A percentile compares a stretch with the other conserved stretches of the same genome.
Conservation (phyloP, 2,797 vertebrate species). For the Carapus acus region DNA sequence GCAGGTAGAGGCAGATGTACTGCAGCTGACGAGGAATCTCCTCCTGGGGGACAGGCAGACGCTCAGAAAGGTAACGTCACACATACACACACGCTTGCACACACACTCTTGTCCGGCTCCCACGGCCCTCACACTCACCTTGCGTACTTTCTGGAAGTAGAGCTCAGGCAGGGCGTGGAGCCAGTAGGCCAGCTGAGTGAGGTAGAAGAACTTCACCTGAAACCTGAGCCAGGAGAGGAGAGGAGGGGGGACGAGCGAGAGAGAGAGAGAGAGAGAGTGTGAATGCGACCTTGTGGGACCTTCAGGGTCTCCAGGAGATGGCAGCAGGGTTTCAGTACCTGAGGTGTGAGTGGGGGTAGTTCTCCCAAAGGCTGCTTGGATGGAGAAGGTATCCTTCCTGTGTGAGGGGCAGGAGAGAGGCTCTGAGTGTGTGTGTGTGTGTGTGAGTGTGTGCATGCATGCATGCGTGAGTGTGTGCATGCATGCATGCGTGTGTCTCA, state of each 20-base stretch:
- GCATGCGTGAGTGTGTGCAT: too few relatives aligned
- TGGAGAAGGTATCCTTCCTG: conserved; percentile 93
- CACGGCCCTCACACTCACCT: conserved; percentile 78
- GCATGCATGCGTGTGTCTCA: conserved; percentile 58
- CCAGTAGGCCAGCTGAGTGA: conserved; percentile 97
- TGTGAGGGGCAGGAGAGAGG: not conserved
- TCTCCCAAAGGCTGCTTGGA: conserved; percentile 93
- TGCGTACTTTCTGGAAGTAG: conserved; percentile 98
- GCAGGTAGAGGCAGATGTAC: conserved; percentile 90
- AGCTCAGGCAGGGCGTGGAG: conserved; percentile 92
- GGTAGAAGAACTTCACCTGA: conserved; percentile 99
- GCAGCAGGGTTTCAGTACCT: too few relatives aligned
- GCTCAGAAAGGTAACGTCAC: conserved; percentile 11
- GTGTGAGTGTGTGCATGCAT: too few relatives aligned
- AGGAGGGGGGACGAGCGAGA: not conserved
- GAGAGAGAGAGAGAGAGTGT: not conserved
- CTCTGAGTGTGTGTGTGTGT: too few relatives aligned
- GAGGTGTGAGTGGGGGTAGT: conserved; percentile 92
- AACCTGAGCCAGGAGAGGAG: conserved; percentile 71
- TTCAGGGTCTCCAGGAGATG: too few relatives aligned
- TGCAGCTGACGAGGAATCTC: conserved; percentile 91
- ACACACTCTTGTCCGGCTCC: conserved; percentile 29
- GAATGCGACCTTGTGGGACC: too few relatives aligned
- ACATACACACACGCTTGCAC: conserved; percentile 23
- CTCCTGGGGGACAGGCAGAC: conserved; percentile 76